These are phyloP conservation scores for Meandrina meandrites DNA, from an alignment of 92 coral and sea anemone species.

Conservation along the genomic window DNA sequence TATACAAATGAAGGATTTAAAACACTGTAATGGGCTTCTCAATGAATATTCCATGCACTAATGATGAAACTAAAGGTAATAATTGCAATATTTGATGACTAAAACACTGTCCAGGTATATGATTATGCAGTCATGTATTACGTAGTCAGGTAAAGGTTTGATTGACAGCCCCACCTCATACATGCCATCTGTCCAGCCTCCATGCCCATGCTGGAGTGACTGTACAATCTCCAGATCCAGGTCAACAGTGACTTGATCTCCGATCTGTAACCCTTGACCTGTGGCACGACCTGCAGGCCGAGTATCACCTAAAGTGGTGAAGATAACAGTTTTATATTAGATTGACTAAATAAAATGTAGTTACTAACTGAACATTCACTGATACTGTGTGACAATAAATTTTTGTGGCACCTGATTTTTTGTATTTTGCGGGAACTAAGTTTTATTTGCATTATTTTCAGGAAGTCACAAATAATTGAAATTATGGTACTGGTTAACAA, in stretches of 20 bases:
- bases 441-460: no score
- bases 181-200: slow-evolving; percentile 99
- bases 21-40: background rate
- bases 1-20: background rate
- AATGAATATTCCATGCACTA: background rate
- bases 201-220: slow-evolving; percentile 97
- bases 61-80: background rate
- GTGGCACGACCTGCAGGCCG: slow-evolving; percentile 69
- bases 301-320: slow-evolving; percentile 71
- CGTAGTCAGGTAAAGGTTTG: background rate
- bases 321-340: background rate
- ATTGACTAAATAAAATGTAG: no score
- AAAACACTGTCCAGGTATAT: background rate
- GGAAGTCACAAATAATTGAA: no score
- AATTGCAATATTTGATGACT: background rate
- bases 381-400: no score
- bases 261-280: slow-evolving; percentile 89
- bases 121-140: no score
- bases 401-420: no score
- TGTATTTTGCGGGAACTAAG: no score
- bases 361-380: no score
- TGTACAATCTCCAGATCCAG: slow-evolving; percentile 98
- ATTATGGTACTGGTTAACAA: no score
- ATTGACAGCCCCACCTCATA: slow-evolving; percentile 72
- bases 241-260: slow-evolving; percentile 97